phyloP scores from a whole-genome alignment of 2,113 vertebrate species.

The Prunella fulvescens region DNA sequence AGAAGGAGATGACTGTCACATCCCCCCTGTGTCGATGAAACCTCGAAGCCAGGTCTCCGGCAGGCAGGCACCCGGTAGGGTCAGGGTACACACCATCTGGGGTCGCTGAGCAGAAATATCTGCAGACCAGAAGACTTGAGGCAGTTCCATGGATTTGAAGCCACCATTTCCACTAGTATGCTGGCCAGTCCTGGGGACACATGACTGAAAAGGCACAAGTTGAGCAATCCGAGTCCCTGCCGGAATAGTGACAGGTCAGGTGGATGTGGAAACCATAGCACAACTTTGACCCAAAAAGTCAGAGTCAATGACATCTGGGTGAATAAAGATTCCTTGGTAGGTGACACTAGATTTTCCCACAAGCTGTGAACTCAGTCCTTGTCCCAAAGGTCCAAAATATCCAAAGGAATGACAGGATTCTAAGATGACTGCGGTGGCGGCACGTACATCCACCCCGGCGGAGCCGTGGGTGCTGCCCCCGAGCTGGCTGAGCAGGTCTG shows the following conservation, averaged over 20 bases:
- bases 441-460: accelerated
- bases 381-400: neutral
- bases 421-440: neutral
- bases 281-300: neutral
- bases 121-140: too few species aligned
- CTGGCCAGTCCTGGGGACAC: too few species aligned
- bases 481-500: neutral
- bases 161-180: too few species aligned
- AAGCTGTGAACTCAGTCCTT: neutral
- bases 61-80: too few species aligned
- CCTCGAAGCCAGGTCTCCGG: too few species aligned
- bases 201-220: neutral
- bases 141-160: too few species aligned
- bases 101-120: too few species aligned
- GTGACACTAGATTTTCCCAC: neutral
- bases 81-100: too few species aligned
- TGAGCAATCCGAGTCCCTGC: neutral
- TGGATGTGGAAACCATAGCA: neutral
- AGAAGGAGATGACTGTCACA: too few species aligned
- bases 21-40: too few species aligned
- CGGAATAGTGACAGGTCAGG: neutral
- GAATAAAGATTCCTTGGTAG: neutral
- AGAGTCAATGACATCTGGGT: neutral
- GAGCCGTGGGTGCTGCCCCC: neutral
- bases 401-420: neutral